Base-by-base conservation (phyloP, 2,888 invertebrate genomes). In the Bembecia ichneumoniformis region DNA sequence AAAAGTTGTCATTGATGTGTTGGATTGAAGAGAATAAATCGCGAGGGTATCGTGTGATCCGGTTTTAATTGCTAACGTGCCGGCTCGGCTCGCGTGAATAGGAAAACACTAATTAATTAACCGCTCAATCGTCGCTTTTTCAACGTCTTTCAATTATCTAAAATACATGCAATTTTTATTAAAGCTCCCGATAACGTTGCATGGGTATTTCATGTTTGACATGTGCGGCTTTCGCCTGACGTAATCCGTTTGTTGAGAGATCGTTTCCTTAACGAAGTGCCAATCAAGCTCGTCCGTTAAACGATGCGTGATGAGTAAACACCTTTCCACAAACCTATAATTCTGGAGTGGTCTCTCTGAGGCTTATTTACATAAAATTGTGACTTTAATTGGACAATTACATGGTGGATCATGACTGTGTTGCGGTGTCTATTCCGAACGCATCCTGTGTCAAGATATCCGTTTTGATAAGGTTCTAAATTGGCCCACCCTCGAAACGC, bases 321-420 rank as follows among this genome's bases (percentile, higher is more conserved):
- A 59, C 63, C 61, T 64, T 66, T 60, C 55, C 54, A 51, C 52
- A 59, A 56, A 50, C 44, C 47, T 44, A 51, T 53, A 53, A 50
- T 50, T 47, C 47, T 3, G 14, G 5, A n/a, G 14, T 40, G 13
- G 11, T 13, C 40, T 5, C 5, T 40, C 14, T 40, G 48, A 54
- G 50, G 56, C 51, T 55, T 73, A 82, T 84, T 83, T 80, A 75
- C 80, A 83, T 83, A 77, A 77, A 82, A 81, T 77, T 77, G 66
- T 71, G 71, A 65, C 67, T 77, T 77, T 82, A 86, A 86, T 84
- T 84, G 81, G 83, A 77, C 82, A 80, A 84, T 86, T 83, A 84
- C 78, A 79, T 68, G 77, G 72, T 74, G 73, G 68, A 71, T 74
- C 76, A 65, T 55, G 57, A 63, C 60, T 65, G 57, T 60, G 60